A percentile compares a stretch with the other conserved stretches of the same genome.
Conservation (phyloP, 2,113 vertebrate species). For the Notothenia rossii region DNA sequence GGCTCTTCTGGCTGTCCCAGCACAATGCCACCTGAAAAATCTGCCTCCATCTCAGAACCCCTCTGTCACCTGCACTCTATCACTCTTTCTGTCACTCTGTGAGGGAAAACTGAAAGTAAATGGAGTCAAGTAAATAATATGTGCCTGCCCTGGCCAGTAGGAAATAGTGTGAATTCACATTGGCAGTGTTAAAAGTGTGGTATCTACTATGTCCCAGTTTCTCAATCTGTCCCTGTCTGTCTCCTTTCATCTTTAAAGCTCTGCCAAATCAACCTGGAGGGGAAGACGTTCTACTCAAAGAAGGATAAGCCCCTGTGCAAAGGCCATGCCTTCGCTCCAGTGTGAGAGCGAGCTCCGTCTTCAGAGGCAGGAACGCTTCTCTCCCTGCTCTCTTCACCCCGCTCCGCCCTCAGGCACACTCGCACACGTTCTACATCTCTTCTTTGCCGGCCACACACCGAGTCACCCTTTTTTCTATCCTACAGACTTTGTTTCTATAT, state of each 20-base stretch:
- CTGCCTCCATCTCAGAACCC: conserved; percentile 42
- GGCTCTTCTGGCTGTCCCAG: conserved; percentile 37
- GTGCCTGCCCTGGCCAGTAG: conserved; percentile 25
- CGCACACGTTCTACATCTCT: conserved; percentile 32
- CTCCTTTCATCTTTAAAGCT: conserved; percentile 86
- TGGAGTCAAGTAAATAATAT: conserved; percentile 40
- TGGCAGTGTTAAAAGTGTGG: conserved; percentile 49
- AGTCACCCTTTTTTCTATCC: conserved; percentile 41
- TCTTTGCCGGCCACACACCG: conserved; percentile 48
- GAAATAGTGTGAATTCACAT: conserved; percentile 49
- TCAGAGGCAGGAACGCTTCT: conserved; percentile 60
- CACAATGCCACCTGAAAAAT: conserved; percentile 67
- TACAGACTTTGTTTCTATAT: conserved; percentile 54
- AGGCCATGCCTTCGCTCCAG: conserved; percentile 96
- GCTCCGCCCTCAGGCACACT: conserved; percentile 23
- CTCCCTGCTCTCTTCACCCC: conserved; percentile 30
- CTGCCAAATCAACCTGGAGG: conserved; percentile 98
- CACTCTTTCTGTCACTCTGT: conserved; percentile 37
- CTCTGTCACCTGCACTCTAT: conserved; percentile 30
- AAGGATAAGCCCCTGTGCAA: conserved; percentile 99
- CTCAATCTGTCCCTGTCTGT: conserved; percentile 42
- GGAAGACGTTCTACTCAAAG: conserved; percentile 99
- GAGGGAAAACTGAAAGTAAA: conserved; percentile 37
- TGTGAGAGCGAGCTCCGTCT: conserved; percentile 80
- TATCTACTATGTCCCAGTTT: conserved; percentile 48